Evolutionary conservation across 1,140 invertebrate species (phyloP).

Genomic region (Meteorus sp.): DNA sequence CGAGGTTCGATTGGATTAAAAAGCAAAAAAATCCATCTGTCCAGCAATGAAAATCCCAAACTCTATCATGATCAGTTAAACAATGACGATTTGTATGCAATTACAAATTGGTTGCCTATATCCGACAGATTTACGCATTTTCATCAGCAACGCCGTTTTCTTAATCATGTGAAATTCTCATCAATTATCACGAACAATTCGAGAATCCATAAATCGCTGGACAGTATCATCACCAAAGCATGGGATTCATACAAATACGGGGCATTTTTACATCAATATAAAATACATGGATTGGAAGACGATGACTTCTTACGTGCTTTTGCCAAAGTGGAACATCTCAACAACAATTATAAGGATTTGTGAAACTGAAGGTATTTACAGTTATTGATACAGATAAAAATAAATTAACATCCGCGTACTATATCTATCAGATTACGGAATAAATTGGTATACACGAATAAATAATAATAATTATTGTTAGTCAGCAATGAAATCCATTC

Average conservation of each 20-base stretch:
- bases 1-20: too few species aligned
- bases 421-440: background rate
- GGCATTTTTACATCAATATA: constrained; percentile 62
- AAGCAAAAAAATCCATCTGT: too few species aligned
- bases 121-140: constrained; percentile 48
- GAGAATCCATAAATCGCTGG: constrained; percentile 44
- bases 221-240: constrained; percentile 53
- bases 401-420: background rate
- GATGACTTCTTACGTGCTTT: constrained; percentile 59
- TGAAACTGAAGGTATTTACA: too few species aligned
- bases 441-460: too few species aligned
- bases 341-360: constrained; percentile 55
- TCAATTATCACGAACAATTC: constrained; percentile 58
- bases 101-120: constrained; percentile 46
- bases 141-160: constrained; percentile 49
- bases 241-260: constrained; percentile 57
- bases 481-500: too few species aligned
- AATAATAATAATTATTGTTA: too few species aligned
- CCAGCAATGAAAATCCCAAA: too few species aligned
- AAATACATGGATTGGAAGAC: constrained; percentile 56
- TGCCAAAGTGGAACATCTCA: constrained; percentile 55
- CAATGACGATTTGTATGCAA: constrained; percentile 48
- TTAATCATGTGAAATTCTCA: constrained; percentile 55
- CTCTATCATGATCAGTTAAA: constrained; percentile 41
- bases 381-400: too few species aligned